Conservation (phyloP, 2,888 invertebrate species). For the Sialis lutaria region DNA sequence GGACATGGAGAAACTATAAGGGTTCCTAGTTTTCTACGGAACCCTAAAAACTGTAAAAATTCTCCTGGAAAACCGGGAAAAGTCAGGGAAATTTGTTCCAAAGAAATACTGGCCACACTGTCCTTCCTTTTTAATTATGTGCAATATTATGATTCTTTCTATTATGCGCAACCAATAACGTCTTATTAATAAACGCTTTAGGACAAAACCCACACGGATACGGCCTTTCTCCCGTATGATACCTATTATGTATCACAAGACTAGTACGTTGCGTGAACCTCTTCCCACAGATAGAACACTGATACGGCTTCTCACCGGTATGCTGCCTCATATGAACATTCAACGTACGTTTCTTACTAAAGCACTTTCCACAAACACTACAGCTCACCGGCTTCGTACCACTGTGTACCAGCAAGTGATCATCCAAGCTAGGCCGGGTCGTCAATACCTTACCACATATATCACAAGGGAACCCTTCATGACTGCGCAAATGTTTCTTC, state of each 20-base stretch:
- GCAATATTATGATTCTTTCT: constrained; percentile 29
- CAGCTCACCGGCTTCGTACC: constrained; percentile 5
- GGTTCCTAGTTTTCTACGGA: too few relatives aligned
- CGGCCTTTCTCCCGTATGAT: constrained; percentile 31
- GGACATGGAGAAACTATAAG: too few relatives aligned
- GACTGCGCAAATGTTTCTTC: constrained; percentile 17
- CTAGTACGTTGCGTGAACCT: constrained; percentile 27
- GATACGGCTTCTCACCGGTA: constrained; percentile 7
- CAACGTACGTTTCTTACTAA: constrained; percentile 4
- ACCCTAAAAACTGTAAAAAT: too few relatives aligned
- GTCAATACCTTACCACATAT: constrained; percentile 12
- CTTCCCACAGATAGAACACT: constrained; percentile 5
- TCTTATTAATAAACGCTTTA: constrained; percentile 33
- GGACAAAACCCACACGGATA: constrained; percentile 31
- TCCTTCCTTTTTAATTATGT: constrained; percentile 7
- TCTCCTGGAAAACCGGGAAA: too few relatives aligned
- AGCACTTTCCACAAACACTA: constrained; percentile 6
- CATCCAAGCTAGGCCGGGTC: constrained; percentile 2
- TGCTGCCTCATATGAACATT: constrained; percentile 8
- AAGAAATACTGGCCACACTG: too few relatives aligned
- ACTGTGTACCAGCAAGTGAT: constrained; percentile 6
- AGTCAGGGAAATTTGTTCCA: too few relatives aligned
- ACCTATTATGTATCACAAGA: constrained; percentile 27
- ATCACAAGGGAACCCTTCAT: constrained; percentile 13
- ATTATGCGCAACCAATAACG: constrained; percentile 36